Evolutionary conservation across 1,140 invertebrate genomes (phyloP).

Genomic region (Drosophila baimaii): DNA sequence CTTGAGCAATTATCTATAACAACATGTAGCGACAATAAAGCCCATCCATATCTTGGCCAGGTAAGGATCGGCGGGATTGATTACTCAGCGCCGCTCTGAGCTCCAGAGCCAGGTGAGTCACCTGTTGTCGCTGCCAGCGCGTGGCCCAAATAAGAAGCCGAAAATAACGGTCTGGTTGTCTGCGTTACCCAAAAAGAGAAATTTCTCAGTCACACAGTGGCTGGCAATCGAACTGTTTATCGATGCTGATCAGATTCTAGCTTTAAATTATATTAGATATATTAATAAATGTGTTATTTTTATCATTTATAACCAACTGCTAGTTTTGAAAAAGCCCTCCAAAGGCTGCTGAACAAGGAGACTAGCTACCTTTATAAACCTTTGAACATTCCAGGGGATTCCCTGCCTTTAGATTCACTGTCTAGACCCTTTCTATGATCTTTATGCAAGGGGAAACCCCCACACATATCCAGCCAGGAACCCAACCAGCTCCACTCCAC

Average conservation of each 20-base stretch:
- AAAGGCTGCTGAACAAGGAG: no score
- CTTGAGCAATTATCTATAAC: conserved; percentile 9
- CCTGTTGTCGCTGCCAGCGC: conserved; percentile 6
- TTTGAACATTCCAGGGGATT: no score
- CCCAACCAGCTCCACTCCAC: no score
- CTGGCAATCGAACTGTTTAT: conserved; percentile 9
- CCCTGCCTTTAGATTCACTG: neutral
- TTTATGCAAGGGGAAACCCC: neutral
- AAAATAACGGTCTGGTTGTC: conserved; percentile 25
- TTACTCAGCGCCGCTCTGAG: conserved; percentile 14
- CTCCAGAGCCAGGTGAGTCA: conserved; percentile 18
- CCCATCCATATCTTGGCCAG: conserved; percentile 11
- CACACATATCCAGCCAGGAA: neutral
- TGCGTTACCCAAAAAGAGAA: conserved; percentile 32
- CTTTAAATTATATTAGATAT: neutral
- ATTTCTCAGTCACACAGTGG: conserved; percentile 6
- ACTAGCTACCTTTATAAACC: no score
- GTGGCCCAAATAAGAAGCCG: conserved; percentile 26
- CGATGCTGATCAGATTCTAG: conserved; percentile 4
- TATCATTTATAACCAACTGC: no score
- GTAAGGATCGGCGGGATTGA: conserved; percentile 8
- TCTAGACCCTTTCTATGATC: neutral
- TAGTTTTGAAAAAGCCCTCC: neutral
- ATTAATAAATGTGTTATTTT: no score
- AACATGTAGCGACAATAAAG: neutral